These are phyloP conservation scores for Aythya fuligula DNA, from an alignment of 2,797 vertebrate species.

Conservation along the genomic window DNA sequence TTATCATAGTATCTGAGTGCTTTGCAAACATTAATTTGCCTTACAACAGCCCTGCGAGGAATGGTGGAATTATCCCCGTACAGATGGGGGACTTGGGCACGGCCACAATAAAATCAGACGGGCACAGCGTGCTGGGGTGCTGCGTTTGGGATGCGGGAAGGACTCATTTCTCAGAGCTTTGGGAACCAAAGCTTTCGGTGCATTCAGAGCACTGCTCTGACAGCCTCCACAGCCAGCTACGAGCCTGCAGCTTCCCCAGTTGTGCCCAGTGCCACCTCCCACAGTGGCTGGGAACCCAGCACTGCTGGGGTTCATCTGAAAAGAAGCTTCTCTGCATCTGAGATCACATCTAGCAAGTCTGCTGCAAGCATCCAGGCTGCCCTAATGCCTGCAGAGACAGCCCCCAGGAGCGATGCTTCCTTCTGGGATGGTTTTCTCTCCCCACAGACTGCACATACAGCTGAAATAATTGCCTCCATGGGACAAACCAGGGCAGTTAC, in stretches of 20 bases:
- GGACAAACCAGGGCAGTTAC: background rate
- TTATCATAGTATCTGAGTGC: conserved; percentile 37
- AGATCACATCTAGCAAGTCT: background rate
- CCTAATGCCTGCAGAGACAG: background rate
- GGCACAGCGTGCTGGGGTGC: background rate
- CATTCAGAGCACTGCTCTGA: background rate
- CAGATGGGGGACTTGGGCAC: conserved; percentile 14
- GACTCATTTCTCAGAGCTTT: background rate
- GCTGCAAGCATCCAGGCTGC: background rate
- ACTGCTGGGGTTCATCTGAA: background rate
- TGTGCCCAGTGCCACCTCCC: background rate
- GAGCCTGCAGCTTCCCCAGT: background rate
- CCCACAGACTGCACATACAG: background rate
- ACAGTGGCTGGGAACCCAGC: background rate
- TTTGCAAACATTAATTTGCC: conserved; percentile 69
- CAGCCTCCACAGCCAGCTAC: background rate
- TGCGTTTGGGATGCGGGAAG: background rate
- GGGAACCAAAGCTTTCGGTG: background rate
- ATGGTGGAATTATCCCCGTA: background rate
- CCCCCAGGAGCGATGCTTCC: background rate
- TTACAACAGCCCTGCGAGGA: background rate
- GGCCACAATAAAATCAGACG: background rate
- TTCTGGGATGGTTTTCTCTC: accelerated
- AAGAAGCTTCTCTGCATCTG: background rate
- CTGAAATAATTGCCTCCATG: background rate